Percentiles rank a stretch among this genome's conserved stretches.
phyloP scores from a whole-genome alignment of 2,888 invertebrate genomes.

The Eupelmus urozonus region DNA sequence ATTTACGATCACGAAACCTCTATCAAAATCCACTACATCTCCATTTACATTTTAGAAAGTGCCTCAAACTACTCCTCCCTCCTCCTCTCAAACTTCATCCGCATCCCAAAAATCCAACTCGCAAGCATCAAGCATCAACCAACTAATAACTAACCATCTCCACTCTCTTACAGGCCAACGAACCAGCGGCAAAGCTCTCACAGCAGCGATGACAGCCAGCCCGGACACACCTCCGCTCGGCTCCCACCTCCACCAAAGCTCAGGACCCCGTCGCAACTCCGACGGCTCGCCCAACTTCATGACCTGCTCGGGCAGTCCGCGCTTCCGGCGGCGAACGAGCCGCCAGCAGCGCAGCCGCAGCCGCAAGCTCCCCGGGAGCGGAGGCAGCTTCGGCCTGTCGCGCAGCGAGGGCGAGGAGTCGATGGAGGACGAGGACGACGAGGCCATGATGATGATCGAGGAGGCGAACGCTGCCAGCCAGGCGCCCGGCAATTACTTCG shows the following conservation, averaged over 20 bases:
- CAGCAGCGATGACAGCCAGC: conserved; percentile 62
- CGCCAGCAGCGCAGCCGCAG: conserved; percentile 57
- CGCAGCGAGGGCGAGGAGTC: conserved; percentile 71
- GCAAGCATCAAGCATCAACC: no score
- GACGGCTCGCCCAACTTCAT: conserved; percentile 75
- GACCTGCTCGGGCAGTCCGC: conserved; percentile 73
- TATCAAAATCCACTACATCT: no score
- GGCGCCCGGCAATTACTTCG: conserved; percentile 66
- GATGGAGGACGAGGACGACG: conserved; percentile 69
- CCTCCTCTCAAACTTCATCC: no score
- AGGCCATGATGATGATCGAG: conserved; percentile 59
- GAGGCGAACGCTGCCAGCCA: neutral
- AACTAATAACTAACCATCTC: no score
- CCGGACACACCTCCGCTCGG: conserved; percentile 27
- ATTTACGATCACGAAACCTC: no score
- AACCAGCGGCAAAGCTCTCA: conserved; percentile 64
- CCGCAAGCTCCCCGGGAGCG: conserved; percentile 16
- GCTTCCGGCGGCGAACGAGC: conserved; percentile 70
- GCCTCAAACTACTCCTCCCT: no score
- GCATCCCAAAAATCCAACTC: neutral
- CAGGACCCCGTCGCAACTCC: conserved; percentile 72
- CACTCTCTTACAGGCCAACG: conserved; percentile 61
- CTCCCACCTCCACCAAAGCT: conserved; percentile 5
- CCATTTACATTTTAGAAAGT: no score
- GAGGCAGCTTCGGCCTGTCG: conserved; percentile 55